Evolutionary conservation across 2,797 vertebrate genomes (phyloP).

Genomic region (Anableps anableps): DNA sequence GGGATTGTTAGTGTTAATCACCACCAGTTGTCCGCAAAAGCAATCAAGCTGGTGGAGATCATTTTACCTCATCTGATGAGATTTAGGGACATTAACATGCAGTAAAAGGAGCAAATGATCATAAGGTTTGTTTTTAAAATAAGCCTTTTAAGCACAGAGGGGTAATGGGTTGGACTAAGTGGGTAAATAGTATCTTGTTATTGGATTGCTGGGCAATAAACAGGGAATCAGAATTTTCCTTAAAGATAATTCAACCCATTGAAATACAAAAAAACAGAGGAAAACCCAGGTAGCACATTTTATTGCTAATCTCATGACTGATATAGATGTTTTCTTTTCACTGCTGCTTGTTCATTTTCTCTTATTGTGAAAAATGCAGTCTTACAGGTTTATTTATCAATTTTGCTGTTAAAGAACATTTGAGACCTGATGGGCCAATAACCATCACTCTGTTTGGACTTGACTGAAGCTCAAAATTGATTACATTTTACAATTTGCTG

Average conservation of each 20-base stretch:
- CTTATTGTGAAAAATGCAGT: neutral
- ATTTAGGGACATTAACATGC: conserved; percentile 16
- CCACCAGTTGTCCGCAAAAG: conserved; percentile 37
- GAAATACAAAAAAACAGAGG: neutral
- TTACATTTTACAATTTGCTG: conserved; percentile 20
- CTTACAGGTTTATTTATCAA: neutral
- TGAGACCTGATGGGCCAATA: conserved; percentile 4
- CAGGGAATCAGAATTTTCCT: neutral
- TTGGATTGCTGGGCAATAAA: neutral
- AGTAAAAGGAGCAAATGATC: conserved; percentile 10
- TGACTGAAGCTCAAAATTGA: conserved; percentile 19
- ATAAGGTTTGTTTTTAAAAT: conserved; percentile 7
- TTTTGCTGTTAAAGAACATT: conserved; percentile 14
- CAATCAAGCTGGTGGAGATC: conserved; percentile 20
- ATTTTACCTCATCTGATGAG: conserved; percentile 40
- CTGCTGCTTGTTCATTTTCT: neutral
- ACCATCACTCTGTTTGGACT: conserved; percentile 17
- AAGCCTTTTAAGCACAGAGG: neutral
- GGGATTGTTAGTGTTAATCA: conserved; percentile 36
- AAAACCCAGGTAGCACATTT: neutral
- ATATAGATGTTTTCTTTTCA: neutral
- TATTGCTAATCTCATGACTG: neutral
- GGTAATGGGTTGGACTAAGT: neutral
- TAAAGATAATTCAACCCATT: neutral
- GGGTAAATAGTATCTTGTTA: neutral